Evolutionary conservation across 2,113 vertebrate species (phyloP).

Genomic region (Herpetotheres cachinnans): DNA sequence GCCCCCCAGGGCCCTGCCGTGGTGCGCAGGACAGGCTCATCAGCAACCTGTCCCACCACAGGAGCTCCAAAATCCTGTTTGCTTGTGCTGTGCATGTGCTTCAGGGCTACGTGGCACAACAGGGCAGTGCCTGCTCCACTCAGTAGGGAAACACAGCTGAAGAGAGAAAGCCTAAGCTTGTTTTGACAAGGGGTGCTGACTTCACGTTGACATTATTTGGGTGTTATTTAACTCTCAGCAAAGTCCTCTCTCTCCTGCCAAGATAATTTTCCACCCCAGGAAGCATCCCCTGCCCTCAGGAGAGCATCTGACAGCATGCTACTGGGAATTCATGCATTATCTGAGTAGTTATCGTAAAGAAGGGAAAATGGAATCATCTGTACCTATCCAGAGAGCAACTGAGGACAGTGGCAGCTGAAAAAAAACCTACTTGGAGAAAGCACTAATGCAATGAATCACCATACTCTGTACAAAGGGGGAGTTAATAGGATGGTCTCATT

Average conservation of each 20-base stretch:
- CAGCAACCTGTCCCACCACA: neutral
- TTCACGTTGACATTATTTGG: neutral
- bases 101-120: neutral
- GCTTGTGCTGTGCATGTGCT: neutral
- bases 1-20: no score
- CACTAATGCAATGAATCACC: neutral
- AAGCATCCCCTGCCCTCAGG: neutral
- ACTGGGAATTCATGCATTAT: neutral
- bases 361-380: neutral
- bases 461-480: neutral
- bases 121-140: fast-evolving
- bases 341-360: neutral
- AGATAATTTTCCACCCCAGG: neutral
- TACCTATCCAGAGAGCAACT: neutral
- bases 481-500: neutral
- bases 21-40: neutral
- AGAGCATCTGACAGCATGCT: neutral
- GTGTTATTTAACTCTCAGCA: neutral
- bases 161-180: neutral
- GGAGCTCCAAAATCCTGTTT: neutral
- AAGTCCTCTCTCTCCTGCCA: neutral
- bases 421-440: neutral
- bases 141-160: neutral
- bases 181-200: neutral
- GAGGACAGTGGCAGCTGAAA: neutral